Conservation (phyloP, 1,140 invertebrate species). For the Euschistus heros region DNA sequence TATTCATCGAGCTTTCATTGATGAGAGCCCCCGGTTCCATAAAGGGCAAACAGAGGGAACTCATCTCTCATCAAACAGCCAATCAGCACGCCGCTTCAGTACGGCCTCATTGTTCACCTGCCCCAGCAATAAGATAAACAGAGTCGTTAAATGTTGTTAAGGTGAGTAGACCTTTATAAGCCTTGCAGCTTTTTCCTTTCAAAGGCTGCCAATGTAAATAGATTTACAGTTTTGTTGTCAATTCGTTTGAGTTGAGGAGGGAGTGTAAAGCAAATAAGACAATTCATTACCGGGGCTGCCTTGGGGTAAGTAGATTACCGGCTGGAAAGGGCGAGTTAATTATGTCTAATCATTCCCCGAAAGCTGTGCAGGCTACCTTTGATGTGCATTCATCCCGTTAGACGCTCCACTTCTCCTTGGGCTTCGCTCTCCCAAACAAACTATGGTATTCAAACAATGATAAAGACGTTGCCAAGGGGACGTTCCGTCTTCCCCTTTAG, state of each 20-base stretch:
- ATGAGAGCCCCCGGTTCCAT: too few species aligned
- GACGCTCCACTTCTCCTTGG: conserved; percentile 16
- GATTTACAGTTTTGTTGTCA: conserved; percentile 16
- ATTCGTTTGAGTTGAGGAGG: conserved; percentile 13
- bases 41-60: too few species aligned
- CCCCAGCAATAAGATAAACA: conserved; percentile 8
- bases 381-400: conserved; percentile 21
- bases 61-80: too few species aligned
- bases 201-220: conserved; percentile 15
- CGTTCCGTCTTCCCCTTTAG: not conserved
- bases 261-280: conserved; percentile 21
- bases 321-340: conserved; percentile 13
- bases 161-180: conserved; percentile 8
- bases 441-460: conserved; percentile 22
- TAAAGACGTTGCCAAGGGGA: conserved; percentile 17
- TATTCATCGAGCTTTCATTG: too few species aligned
- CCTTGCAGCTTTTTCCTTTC: conserved; percentile 9
- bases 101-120: not conserved
- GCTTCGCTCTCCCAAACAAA: conserved; percentile 10
- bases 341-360: conserved; percentile 18
- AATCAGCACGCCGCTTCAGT: not conserved
- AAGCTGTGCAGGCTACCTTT: conserved; percentile 15
- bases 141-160: conserved; percentile 12
- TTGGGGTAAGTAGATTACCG: conserved; percentile 17
- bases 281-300: conserved; percentile 13